Conservation (phyloP, 1,140 invertebrate species). For the Eubasilissa regina region DNA sequence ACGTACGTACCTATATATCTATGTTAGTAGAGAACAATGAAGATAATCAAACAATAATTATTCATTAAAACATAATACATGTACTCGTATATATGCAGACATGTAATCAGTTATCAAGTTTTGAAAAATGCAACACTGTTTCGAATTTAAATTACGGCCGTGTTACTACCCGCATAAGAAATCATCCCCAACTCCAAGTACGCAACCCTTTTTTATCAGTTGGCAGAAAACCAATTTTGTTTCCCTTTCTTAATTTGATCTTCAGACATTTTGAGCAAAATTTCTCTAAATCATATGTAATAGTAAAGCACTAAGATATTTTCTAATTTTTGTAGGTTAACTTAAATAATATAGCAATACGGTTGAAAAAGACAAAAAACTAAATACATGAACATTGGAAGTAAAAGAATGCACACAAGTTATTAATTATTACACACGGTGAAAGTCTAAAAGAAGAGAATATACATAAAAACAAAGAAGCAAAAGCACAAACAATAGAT, state of each 20-base stretch:
- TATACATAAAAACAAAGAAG: no score
- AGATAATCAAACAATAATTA: no score
- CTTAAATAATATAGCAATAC: not conserved
- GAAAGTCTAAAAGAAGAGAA: no score
- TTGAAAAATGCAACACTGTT: slow-evolving; percentile 9
- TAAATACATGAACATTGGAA: no score
- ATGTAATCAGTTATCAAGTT: not conserved
- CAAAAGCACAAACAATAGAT: no score
- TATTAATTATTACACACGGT: no score
- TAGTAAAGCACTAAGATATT: not conserved
- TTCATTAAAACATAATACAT: no score
- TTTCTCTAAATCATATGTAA: not conserved
- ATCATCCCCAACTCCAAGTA: not conserved
- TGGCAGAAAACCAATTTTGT: not conserved
- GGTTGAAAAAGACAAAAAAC: no score
- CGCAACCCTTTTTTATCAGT: not conserved
- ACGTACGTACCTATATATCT: no score
- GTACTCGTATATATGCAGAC: no score
- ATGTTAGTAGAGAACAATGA: no score
- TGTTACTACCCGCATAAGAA: slow-evolving; percentile 1
- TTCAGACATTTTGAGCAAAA: not conserved
- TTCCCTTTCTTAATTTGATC: not conserved
- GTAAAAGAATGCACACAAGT: no score
- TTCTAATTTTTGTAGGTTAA: not conserved
- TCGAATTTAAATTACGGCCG: slow-evolving; percentile 6